These are phyloP conservation scores for Linyphia triangularis DNA, from an alignment of 2,888 invertebrate species.

Conservation along the genomic window DNA sequence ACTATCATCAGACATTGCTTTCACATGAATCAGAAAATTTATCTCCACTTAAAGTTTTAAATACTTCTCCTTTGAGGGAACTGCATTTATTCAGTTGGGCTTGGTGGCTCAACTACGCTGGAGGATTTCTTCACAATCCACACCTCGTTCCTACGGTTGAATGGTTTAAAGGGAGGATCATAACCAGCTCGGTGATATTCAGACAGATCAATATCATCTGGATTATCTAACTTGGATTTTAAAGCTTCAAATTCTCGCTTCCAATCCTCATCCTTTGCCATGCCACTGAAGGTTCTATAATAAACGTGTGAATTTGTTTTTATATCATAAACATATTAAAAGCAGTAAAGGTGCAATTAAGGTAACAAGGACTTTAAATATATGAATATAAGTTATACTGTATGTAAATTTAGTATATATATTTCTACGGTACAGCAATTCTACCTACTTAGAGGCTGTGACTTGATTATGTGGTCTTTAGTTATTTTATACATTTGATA, in stretches of 20 bases:
- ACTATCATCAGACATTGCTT: conserved; percentile 54
- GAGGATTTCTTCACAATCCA: conserved; percentile 78
- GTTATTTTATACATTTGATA: too few species aligned
- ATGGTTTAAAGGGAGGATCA: conserved; percentile 79
- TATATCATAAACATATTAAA: too few species aligned
- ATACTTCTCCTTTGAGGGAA: background rate
- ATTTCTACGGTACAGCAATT: too few species aligned
- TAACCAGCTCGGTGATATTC: conserved; percentile 79
- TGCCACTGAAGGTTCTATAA: conserved; percentile 77
- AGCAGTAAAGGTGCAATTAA: too few species aligned
- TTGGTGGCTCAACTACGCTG: conserved; percentile 38
- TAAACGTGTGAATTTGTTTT: background rate
- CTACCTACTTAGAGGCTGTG: too few species aligned
- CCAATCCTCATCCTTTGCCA: conserved; percentile 76
- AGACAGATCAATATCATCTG: conserved; percentile 72
- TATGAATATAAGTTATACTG: too few species aligned
- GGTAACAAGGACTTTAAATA: too few species aligned
- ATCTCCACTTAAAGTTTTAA: conserved; percentile 41
- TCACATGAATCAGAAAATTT: conserved; percentile 58
- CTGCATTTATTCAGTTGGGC: conserved; percentile 65
- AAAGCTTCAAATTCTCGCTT: conserved; percentile 74
- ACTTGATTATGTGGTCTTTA: too few species aligned
- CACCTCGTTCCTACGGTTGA: conserved; percentile 79
- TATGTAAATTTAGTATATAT: too few species aligned
- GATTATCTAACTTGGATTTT: conserved; percentile 69